Evolutionary conservation across 2,113 vertebrate species (phyloP).

Genomic region (Microtus pennsylvanicus): DNA sequence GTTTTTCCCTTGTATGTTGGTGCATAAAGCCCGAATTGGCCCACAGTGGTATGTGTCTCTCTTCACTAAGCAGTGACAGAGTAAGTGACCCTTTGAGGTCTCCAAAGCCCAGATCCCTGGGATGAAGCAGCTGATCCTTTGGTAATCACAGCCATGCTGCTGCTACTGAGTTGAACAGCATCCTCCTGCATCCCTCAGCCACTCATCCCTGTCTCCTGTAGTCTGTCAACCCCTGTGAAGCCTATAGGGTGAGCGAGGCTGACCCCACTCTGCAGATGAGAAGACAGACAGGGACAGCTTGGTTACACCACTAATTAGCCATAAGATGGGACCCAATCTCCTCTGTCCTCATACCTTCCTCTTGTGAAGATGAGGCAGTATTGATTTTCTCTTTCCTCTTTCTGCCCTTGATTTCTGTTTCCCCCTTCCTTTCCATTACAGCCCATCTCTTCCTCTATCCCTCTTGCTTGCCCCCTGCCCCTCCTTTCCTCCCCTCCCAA

Average conservation of each 20-base stretch:
- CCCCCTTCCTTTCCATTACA: not conserved
- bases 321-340: not conserved
- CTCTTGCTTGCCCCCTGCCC: not conserved
- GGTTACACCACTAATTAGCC: not conserved
- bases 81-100: constrained; percentile 22
- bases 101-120: not conserved
- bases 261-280: constrained; percentile 22
- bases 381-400: not conserved
- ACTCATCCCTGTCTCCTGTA: not conserved
- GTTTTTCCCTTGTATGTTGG: constrained; percentile 49
- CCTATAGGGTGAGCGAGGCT: not conserved
- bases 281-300: not conserved
- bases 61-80: constrained; percentile 11
- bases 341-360: not conserved
- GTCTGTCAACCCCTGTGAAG: not conserved
- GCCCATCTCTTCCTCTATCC: not conserved
- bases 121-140: not conserved
- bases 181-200: not conserved
- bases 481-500: not conserved
- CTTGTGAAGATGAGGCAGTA: too few species aligned
- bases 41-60: not conserved
- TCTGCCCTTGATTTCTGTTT: not conserved
- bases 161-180: not conserved
- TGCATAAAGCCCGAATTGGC: constrained; percentile 26
- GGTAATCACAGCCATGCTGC: not conserved